Percentiles rank a stretch among this genome's conserved stretches.
Conservation (phyloP, 2,888 invertebrate species). For the Melanostoma mellinum region DNA sequence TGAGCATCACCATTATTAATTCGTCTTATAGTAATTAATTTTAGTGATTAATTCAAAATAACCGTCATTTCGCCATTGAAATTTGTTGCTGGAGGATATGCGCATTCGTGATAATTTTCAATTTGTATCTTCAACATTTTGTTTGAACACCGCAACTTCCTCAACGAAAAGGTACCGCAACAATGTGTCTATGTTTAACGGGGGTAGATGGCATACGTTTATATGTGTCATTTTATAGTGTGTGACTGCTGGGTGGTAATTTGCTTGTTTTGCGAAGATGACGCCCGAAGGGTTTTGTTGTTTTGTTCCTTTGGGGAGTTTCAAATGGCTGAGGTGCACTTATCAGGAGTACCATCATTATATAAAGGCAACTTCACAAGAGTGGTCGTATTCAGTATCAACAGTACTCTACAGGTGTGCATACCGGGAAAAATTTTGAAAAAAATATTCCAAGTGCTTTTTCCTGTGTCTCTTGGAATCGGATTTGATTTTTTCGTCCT, state of each 20-base stretch:
- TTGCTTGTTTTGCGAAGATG: slow-evolving; percentile 9
- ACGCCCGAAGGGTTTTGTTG: background rate
- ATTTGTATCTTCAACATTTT: slow-evolving; percentile 24
- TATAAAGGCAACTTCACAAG: slow-evolving; percentile 73
- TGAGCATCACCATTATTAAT: slow-evolving; percentile 13
- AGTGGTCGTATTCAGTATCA: slow-evolving; percentile 68
- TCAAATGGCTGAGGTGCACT: slow-evolving; percentile 45
- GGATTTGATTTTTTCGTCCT: slow-evolving; percentile 33
- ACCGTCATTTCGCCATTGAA: background rate
- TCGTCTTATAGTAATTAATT: slow-evolving; percentile 23
- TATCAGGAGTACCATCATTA: slow-evolving; percentile 52
- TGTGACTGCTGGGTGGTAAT: slow-evolving; percentile 19
- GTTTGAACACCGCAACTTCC: slow-evolving; percentile 14
- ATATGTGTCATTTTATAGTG: slow-evolving; percentile 43
- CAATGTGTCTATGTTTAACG: slow-evolving; percentile 15
- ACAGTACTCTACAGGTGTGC: slow-evolving; percentile 75
- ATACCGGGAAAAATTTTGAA: slow-evolving; percentile 40
- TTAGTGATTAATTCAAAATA: slow-evolving; percentile 28
- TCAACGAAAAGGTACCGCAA: slow-evolving; percentile 59
- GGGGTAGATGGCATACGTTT: background rate
- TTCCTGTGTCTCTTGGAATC: slow-evolving; percentile 8
- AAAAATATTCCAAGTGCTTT: slow-evolving; percentile 24
- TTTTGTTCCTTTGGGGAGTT: slow-evolving; percentile 36
- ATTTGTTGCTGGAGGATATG: background rate
- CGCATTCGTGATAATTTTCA: slow-evolving; percentile 14